Conservation (phyloP, 2,113 vertebrate species). For the Colossoma macropomum region DNA sequence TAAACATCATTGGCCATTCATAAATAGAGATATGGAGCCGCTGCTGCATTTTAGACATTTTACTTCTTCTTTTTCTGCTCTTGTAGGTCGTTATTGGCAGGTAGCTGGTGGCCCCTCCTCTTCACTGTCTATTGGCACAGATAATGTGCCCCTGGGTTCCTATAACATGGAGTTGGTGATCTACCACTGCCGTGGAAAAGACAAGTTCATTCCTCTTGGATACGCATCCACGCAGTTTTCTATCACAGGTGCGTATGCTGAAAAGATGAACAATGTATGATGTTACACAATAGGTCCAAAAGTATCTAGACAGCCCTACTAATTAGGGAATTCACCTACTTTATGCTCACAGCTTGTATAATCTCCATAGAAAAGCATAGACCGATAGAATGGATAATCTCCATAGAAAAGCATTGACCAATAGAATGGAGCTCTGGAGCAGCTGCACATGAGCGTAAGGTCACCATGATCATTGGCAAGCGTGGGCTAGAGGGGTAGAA, state of each 20-base stretch:
- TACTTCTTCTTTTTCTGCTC: constrained; percentile 29
- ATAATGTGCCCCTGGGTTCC: constrained; percentile 81
- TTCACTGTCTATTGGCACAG: constrained; percentile 82
- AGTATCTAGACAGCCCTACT: neutral
- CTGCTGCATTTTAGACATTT: neutral
- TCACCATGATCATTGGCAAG: too few relatives aligned
- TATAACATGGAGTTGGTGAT: constrained; percentile 91
- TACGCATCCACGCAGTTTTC: constrained; percentile 82
- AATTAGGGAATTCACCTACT: neutral
- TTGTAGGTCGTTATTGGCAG: constrained; percentile 89
- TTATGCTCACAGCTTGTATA: neutral
- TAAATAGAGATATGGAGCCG: too few relatives aligned
- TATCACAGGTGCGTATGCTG: constrained; percentile 81
- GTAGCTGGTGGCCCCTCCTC: constrained; percentile 87
- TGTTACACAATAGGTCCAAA: neutral
- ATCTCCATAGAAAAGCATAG: neutral
- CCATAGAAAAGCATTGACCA: neutral
- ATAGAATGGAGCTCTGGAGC: neutral
- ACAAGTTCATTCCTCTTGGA: constrained; percentile 88
- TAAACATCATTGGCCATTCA: neutral
- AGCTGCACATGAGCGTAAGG: too few relatives aligned
- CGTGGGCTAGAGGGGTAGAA: too few relatives aligned
- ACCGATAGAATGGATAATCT: neutral
- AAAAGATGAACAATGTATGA: neutral
- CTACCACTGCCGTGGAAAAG: constrained; percentile 85